Conservation (phyloP, 2,888 invertebrate species). For the Apamea sordens region DNA sequence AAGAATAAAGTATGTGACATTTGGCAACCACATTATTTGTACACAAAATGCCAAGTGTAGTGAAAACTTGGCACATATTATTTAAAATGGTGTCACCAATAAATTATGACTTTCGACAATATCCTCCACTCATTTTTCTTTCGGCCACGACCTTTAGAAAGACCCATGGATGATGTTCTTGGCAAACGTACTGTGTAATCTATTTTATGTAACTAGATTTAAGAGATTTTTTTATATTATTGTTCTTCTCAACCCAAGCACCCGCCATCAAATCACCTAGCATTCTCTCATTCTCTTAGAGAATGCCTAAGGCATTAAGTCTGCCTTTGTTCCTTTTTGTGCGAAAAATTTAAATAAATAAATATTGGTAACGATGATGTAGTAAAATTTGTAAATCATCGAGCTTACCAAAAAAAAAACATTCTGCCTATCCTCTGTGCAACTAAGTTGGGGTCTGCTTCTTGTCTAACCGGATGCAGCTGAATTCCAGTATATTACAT, state of each 20-base stretch:
- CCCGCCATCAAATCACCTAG: too few species aligned
- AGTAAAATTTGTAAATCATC: background rate
- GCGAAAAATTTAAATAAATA: too few species aligned
- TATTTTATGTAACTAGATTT: too few species aligned
- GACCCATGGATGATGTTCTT: background rate
- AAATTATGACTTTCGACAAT: background rate
- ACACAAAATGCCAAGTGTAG: constrained; percentile 13
- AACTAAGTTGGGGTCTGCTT: background rate
- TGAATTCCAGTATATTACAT: too few species aligned
- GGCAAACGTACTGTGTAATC: background rate
- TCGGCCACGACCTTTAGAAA: background rate
- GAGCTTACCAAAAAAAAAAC: background rate
- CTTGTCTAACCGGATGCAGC: too few species aligned
- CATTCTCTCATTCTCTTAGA: too few species aligned
- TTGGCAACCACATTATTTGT: constrained; percentile 6
- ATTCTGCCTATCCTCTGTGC: background rate
- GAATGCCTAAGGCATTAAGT: too few species aligned
- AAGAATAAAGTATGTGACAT: background rate
- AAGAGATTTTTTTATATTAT: too few species aligned
- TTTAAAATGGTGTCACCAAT: background rate
- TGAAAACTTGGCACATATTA: constrained; percentile 19
- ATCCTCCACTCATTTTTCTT: background rate
- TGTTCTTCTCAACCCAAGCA: too few species aligned
- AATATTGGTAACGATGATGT: background rate
- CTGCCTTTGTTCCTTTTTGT: too few species aligned